Percentiles rank a stretch among this genome's conserved stretches.
These are phyloP conservation scores for Bovichtus variegatus DNA, from an alignment of 2,797 vertebrate genomes.

Conservation along the genomic window DNA sequence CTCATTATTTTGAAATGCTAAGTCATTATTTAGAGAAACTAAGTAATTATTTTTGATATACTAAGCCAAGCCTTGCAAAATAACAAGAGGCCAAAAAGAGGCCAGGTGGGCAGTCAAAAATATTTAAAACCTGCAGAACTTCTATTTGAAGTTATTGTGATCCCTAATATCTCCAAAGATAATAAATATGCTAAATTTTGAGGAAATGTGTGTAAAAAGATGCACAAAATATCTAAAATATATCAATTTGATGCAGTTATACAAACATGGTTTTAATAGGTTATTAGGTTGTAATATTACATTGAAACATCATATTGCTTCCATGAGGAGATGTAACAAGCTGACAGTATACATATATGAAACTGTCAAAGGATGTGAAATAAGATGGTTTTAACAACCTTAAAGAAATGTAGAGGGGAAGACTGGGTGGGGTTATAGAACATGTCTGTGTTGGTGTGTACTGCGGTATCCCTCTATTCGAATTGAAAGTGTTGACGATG, in stretches of 20 bases:
- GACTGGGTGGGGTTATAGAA: slow-evolving; percentile 16
- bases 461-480: neutral
- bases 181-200: neutral
- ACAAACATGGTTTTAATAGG: neutral
- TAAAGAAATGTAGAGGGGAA: neutral
- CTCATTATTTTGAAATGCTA: no score
- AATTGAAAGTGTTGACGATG: neutral
- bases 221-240: neutral
- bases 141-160: neutral
- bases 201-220: neutral
- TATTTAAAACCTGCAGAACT: neutral
- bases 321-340: neutral
- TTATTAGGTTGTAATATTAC: neutral
- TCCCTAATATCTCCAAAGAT: neutral
- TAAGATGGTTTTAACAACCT: neutral
- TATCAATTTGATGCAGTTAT: neutral
- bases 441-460: slow-evolving; percentile 55
- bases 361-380: neutral
- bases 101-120: no score
- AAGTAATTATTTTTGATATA: no score
- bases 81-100: no score
- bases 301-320: neutral
- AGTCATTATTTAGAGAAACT: no score
- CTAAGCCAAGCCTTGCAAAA: no score
- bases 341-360: neutral